Base-by-base conservation (phyloP, 1,140 invertebrate genomes). In the Listronotus oregonensis region DNA sequence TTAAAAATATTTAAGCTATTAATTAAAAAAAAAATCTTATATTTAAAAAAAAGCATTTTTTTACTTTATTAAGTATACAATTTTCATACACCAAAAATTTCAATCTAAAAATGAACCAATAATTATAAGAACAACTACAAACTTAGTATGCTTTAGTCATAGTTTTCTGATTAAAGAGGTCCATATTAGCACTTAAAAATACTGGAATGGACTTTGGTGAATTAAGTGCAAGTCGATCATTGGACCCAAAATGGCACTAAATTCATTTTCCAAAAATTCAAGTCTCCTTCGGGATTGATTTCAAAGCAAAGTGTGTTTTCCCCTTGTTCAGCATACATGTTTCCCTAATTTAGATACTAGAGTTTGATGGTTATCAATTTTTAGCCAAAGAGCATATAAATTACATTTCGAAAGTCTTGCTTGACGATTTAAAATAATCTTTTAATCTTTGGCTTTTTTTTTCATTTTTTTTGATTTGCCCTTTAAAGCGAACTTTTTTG, bases 371-470 rank as follows among this genome's bases (percentile, higher is more conserved):
- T 54, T 86, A 78, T 96, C 93, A 43, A 97, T 86, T 74, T 90
- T 87, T 93, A 97, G 17, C 94, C 94, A 50, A 93, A 85, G 6
- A 96, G 80, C 80, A 90, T 88, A 70, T 94, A 95, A 74, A 89
- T 88, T 0, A 92, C 89, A 75, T 96, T 90, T 46, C 93, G 85
- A 73, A 94, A 94, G 73, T 96, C 92, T 68, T 90, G 87, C 68
- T 89, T 0, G 88, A 90, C 17, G 87, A 87, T 70, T 90, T 91
- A 73, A 94, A 96, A 47, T 87, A 89, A 71, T 96, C 93, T 78
- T 93, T 91, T 72, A 92, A 80, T 69, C 90, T 86, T 66, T 88
- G 84, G 58, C 88, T 86, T 79, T 90, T 89, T 31, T 86, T 82
- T 69, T 92, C 88, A 68, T 86, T 83, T 11, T 85, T 86, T 65